phyloP scores from a whole-genome alignment of 2,113 vertebrate species.

The Upupa epops region DNA sequence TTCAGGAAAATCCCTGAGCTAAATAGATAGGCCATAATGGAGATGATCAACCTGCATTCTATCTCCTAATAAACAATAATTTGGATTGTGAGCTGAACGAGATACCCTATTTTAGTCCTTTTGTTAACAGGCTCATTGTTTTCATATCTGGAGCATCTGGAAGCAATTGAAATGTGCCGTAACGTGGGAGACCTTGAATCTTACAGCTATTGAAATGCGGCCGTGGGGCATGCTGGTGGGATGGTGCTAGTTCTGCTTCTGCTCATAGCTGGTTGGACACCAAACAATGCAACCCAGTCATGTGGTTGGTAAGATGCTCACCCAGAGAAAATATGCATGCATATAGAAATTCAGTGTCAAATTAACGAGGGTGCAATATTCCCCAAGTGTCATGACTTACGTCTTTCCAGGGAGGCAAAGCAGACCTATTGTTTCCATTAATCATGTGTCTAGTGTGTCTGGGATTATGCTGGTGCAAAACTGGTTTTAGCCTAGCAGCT shows the following conservation, averaged over 20 bases:
- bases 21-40: background rate
- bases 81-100: background rate
- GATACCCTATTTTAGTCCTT: background rate
- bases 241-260: background rate
- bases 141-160: background rate
- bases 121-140: background rate
- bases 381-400: rapidly evolving
- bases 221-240: rapidly evolving
- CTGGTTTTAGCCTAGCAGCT: background rate
- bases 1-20: background rate
- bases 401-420: background rate
- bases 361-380: rapidly evolving
- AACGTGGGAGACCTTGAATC: background rate
- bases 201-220: background rate
- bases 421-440: background rate
- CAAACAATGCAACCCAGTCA: background rate
- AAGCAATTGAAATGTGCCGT: background rate
- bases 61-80: background rate
- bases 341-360: too few relatives aligned
- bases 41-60: background rate
- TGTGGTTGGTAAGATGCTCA: background rate
- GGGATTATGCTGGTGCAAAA: background rate
- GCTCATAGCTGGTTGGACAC: background rate
- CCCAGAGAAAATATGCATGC: rapidly evolving
- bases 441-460: background rate